phyloP scores from a whole-genome alignment of 2,888 invertebrate genomes.

The Argyresthia albistria region DNA sequence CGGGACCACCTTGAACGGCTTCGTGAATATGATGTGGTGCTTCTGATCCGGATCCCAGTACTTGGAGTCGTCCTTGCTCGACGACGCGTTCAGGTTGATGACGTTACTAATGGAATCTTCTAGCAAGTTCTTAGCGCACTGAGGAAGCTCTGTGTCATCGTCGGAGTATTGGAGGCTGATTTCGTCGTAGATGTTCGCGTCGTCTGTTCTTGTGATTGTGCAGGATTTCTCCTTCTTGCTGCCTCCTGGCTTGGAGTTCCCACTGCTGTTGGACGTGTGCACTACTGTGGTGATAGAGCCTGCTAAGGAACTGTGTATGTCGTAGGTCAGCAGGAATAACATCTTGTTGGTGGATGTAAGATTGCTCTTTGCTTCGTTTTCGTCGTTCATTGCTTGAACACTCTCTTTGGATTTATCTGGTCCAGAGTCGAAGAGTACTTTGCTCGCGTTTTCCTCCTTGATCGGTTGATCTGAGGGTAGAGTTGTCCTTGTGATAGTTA shows the following conservation, averaged over 20 bases:
- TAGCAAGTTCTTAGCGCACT: slow-evolving; percentile 50
- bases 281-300: slow-evolving; percentile 58
- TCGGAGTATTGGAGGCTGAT: slow-evolving; percentile 73
- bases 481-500: slow-evolving; percentile 44
- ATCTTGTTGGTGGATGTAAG: slow-evolving; percentile 45
- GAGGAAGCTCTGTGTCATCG: slow-evolving; percentile 70
- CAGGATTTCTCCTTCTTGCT: slow-evolving; percentile 54
- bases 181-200: slow-evolving; percentile 56
- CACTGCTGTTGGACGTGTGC: slow-evolving; percentile 55
- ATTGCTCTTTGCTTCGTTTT: slow-evolving; percentile 78
- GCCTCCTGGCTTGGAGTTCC: slow-evolving; percentile 64
- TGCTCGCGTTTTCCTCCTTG: slow-evolving; percentile 45
- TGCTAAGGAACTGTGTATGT: slow-evolving; percentile 75
- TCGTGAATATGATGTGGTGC: slow-evolving; percentile 35
- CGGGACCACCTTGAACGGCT: slow-evolving; percentile 50
- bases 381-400: slow-evolving; percentile 84
- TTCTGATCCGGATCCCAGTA: slow-evolving; percentile 52
- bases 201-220: slow-evolving; percentile 44
- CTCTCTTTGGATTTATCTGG: slow-evolving; percentile 44
- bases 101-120: slow-evolving; percentile 69
- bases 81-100: slow-evolving; percentile 61
- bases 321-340: slow-evolving; percentile 78
- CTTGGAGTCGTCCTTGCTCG: slow-evolving; percentile 58
- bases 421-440: slow-evolving; percentile 54
- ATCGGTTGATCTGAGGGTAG: slow-evolving; percentile 40